Percentiles rank a stretch among this genome's conserved stretches.
phyloP scores from a whole-genome alignment of 2,888 invertebrate genomes.

The Cosmia pyralina region DNA sequence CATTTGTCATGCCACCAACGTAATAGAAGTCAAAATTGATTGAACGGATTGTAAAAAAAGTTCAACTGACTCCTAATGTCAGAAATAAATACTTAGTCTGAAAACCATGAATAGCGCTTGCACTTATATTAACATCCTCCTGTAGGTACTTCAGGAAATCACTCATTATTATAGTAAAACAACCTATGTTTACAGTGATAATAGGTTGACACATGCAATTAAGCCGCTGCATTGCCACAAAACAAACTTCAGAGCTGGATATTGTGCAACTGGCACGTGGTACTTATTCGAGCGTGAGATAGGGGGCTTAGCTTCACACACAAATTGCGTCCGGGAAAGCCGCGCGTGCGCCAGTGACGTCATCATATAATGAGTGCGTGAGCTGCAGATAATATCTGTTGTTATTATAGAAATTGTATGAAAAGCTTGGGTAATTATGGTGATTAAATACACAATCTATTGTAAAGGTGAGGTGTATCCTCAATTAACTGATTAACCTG shows the following conservation, averaged over 20 bases:
- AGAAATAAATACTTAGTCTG: not conserved
- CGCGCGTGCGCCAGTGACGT: constrained; percentile 53
- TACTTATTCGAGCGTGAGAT: constrained; percentile 46
- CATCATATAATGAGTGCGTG: constrained; percentile 32
- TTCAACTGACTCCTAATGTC: not conserved
- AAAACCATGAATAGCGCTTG: not conserved
- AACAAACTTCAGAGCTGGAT: constrained; percentile 20
- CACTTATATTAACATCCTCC: too few relatives aligned
- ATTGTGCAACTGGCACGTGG: constrained; percentile 53
- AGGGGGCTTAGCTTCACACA: constrained; percentile 55
- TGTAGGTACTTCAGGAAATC: not conserved
- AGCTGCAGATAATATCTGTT: constrained; percentile 39
- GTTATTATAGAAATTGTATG: constrained; percentile 37
- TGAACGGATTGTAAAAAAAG: not conserved
- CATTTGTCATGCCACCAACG: too few relatives aligned
- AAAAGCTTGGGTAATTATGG: constrained; percentile 22
- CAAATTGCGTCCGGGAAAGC: constrained; percentile 54
- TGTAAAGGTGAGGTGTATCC: not conserved
- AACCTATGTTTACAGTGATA: not conserved
- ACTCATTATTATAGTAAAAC: not conserved
- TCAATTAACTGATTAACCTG: not conserved
- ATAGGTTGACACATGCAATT: constrained; percentile 15
- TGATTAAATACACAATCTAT: not conserved
- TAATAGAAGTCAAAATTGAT: too few relatives aligned
- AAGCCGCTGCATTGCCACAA: constrained; percentile 23